Evolutionary conservation across 2,113 vertebrate species (phyloP).

Genomic region (Sigmodon hispidus): DNA sequence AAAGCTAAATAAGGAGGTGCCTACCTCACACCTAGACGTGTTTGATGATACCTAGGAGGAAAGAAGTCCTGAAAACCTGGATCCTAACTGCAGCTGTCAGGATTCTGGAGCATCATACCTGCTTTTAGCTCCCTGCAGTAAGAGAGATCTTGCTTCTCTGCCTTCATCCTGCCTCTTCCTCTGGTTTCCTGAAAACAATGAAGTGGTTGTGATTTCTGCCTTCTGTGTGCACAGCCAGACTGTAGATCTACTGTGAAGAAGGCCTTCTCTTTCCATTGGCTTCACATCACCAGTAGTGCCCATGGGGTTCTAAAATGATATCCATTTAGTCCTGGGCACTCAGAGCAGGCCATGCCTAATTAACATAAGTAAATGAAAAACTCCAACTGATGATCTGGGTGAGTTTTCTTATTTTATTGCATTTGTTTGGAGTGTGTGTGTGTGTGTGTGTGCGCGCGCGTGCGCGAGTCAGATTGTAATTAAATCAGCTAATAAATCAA

Average conservation of each 20-base stretch:
- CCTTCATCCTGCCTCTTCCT: neutral
- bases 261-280: neutral
- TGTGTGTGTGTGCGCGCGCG: neutral
- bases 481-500: neutral
- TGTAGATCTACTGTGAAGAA: neutral
- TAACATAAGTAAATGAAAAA: conserved; percentile 6
- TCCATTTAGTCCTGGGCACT: neutral
- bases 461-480: neutral
- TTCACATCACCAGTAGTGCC: neutral
- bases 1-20: neutral
- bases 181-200: neutral
- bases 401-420: neutral
- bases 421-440: neutral
- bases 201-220: neutral
- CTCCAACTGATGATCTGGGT: neutral
- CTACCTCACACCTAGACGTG: neutral
- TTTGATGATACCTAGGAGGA: neutral
- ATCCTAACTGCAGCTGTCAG: neutral
- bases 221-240: neutral
- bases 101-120: neutral
- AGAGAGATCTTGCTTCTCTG: neutral
- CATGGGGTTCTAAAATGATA: neutral
- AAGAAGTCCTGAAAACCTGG: neutral
- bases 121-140: neutral
- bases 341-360: neutral